phyloP scores from a whole-genome alignment of 2,888 invertebrate genomes.

The Pheosia gnoma region DNA sequence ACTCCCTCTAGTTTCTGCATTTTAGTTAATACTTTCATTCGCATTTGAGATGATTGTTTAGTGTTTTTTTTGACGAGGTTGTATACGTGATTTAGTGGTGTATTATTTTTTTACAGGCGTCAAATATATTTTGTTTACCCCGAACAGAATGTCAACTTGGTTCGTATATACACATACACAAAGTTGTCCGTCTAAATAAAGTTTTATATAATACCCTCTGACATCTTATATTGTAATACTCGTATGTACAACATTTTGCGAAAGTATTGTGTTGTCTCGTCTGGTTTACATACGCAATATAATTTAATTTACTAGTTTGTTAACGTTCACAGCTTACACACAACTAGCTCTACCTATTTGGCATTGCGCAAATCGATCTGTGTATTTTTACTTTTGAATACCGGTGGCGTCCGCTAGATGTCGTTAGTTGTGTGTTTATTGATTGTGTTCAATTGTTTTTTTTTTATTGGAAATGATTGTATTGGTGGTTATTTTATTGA shows the following conservation, averaged over 20 bases:
- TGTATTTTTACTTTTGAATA: constrained; percentile 12
- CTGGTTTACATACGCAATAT: not conserved
- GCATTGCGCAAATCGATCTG: constrained; percentile 15
- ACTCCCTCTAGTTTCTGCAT: too few species aligned
- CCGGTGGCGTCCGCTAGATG: constrained; percentile 24
- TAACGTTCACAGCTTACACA: not conserved
- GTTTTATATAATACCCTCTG: not conserved
- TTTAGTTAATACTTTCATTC: too few species aligned
- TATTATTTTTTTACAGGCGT: too few species aligned
- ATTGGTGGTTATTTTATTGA: too few species aligned
- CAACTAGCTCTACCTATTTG: constrained; percentile 34
- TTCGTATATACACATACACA: too few species aligned
- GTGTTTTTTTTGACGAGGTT: too few species aligned
- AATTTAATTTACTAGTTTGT: not conserved
- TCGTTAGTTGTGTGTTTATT: constrained; percentile 15
- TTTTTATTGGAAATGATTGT: not conserved
- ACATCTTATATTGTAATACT: not conserved
- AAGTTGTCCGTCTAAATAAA: too few species aligned
- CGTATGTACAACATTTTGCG: constrained; percentile 8
- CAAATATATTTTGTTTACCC: too few species aligned
- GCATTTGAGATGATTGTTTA: too few species aligned
- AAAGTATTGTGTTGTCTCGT: constrained; percentile 15
- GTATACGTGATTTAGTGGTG: too few species aligned
- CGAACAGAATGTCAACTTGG: too few species aligned
- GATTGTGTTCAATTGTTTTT: not conserved